These are phyloP conservation scores for Drosophila kuntzei DNA, from an alignment of 2,888 invertebrate species.

Conservation along the genomic window DNA sequence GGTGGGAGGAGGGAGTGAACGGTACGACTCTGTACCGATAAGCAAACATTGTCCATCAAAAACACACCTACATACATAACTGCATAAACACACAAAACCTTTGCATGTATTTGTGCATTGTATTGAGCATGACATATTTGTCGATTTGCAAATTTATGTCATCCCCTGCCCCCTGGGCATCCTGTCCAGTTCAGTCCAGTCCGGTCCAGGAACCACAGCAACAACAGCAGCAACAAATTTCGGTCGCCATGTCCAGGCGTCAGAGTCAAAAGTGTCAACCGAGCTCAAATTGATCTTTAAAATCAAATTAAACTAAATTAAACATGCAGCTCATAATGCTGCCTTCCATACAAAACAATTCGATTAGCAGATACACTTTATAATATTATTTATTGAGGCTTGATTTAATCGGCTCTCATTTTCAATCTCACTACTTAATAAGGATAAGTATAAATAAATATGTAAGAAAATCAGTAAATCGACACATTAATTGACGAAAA, in stretches of 20 bases:
- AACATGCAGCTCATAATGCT: conserved; percentile 33
- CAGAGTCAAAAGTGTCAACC: conserved; percentile 34
- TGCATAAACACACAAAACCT: conserved; percentile 17
- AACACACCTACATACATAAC: conserved; percentile 64
- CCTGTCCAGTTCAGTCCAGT: conserved; percentile 8
- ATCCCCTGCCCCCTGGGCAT: conserved; percentile 11
- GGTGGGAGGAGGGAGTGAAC: conserved; percentile 1
- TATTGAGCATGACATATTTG: conserved; percentile 72
- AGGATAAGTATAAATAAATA: not conserved
- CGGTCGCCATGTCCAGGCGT: conserved; percentile 8
- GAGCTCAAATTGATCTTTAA: conserved; percentile 34
- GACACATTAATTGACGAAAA: no score
- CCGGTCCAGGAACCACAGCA: not conserved
- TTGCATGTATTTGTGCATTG: conserved; percentile 51
- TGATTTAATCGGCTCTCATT: not conserved
- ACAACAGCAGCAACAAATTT: not conserved
- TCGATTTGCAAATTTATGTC: conserved; percentile 79
- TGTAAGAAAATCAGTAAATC: not conserved
- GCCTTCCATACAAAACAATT: not conserved
- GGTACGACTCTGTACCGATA: conserved; percentile 59
- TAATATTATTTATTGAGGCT: not conserved
- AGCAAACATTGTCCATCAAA: conserved; percentile 80
- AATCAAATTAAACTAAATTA: conserved; percentile 64
- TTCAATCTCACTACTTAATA: not conserved
- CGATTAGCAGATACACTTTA: conserved; percentile 7